Conservation (phyloP, 2,888 invertebrate species). For the Brachycybe producta region DNA sequence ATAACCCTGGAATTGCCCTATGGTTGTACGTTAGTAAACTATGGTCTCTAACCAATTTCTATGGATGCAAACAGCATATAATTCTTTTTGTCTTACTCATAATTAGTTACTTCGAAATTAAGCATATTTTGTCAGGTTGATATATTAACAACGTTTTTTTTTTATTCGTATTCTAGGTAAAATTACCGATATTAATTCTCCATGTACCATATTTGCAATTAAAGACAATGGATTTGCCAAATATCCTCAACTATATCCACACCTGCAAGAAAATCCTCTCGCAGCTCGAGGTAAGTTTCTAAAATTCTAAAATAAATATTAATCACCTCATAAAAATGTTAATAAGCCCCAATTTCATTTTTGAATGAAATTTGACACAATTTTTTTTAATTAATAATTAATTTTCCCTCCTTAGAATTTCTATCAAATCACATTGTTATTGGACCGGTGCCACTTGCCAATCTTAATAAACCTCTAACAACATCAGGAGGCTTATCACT, state of each 20-base stretch:
- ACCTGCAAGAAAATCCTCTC: constrained; percentile 10
- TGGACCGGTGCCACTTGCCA: constrained; percentile 6
- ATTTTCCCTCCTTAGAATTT: constrained; percentile 10
- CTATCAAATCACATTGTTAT: constrained; percentile 13
- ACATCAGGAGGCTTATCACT: constrained; percentile 5
- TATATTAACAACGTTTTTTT: too few relatives aligned
- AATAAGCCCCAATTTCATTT: too few relatives aligned
- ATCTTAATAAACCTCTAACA: constrained; percentile 1
- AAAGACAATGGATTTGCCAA: constrained; percentile 11
- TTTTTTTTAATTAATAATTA: constrained; percentile 2
- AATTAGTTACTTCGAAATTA: too few relatives aligned
- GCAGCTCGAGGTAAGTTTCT: constrained; percentile 14
- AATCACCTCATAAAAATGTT: too few relatives aligned
- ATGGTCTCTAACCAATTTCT: too few relatives aligned
- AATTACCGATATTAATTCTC: constrained; percentile 1
- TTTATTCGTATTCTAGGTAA: constrained; percentile 3
- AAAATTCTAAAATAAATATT: background rate
- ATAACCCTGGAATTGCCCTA: too few relatives aligned
- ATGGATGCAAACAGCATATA: too few relatives aligned
- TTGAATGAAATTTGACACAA: too few relatives aligned
- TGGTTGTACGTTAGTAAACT: too few relatives aligned
- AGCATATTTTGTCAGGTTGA: too few relatives aligned
- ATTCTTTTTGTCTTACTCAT: too few relatives aligned
- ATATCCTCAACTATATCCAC: background rate
- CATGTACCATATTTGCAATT: constrained; percentile 14